Evolutionary conservation across 1,140 invertebrate genomes (phyloP).

Genomic region (Drosophila grimshawi): DNA sequence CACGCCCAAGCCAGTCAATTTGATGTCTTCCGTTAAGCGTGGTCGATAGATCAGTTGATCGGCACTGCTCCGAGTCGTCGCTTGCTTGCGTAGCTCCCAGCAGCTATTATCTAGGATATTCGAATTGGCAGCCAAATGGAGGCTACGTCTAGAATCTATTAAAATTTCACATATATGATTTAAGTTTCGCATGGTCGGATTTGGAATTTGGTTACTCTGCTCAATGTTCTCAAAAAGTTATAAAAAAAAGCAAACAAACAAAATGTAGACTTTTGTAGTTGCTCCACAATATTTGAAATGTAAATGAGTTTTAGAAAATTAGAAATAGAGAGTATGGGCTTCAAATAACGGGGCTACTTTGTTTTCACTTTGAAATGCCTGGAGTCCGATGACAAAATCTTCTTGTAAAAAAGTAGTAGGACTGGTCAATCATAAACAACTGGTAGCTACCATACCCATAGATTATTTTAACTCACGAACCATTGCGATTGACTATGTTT

Average conservation of each 20-base stretch:
- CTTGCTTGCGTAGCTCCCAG: constrained; percentile 12
- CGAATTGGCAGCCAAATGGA: constrained; percentile 9
- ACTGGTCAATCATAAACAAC: no score
- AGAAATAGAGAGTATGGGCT: no score
- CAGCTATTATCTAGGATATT: constrained; percentile 10
- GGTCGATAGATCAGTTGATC: constrained; percentile 11
- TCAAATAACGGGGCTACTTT: no score
- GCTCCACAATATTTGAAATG: not conserved
- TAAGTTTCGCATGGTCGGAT: not conserved
- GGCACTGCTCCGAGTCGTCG: not conserved
- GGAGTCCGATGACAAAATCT: no score
- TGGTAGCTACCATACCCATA: no score
- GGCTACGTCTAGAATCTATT: not conserved
- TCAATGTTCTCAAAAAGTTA: not conserved
- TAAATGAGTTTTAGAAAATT: not conserved
- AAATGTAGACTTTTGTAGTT: no score
- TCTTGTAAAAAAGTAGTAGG: no score
- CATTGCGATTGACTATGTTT: no score
- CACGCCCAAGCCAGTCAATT: not conserved
- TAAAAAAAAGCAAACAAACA: not conserved
- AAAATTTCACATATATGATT: not conserved
- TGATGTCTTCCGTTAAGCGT: not conserved
- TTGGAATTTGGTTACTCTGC: constrained; percentile 1
- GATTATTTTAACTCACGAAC: no score
- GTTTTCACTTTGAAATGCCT: no score